Percentiles rank a stretch among this genome's conserved stretches.
Evolutionary conservation across 2,113 vertebrate species (phyloP).

Genomic region (Xyliphius kryptos): DNA sequence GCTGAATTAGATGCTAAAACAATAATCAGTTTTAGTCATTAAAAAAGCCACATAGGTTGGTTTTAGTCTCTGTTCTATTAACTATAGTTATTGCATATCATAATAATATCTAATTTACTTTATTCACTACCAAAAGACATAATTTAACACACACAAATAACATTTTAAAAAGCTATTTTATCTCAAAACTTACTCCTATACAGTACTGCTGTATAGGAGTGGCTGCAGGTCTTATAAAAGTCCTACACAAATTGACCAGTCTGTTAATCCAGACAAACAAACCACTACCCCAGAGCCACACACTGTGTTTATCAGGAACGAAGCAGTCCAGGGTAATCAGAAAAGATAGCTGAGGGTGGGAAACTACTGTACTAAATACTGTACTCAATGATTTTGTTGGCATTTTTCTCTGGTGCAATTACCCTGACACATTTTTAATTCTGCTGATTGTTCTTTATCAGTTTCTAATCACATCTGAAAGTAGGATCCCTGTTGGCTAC

Average conservation of each 20-base stretch:
- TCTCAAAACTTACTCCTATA: background rate
- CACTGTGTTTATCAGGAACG: constrained; percentile 28
- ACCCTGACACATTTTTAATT: background rate
- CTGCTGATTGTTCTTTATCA: background rate
- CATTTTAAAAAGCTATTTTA: background rate
- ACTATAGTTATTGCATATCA: too few relatives aligned
- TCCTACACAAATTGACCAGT: constrained; percentile 15
- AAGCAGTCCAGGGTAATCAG: constrained; percentile 4
- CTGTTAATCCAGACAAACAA: constrained; percentile 2
- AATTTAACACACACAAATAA: background rate
- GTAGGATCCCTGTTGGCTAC: background rate
- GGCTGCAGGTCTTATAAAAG: constrained; percentile 26
- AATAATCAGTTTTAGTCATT: too few relatives aligned
- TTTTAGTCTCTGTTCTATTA: too few relatives aligned
- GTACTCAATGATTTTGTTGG: background rate
- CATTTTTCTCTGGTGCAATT: background rate
- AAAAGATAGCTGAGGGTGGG: constrained; percentile 9
- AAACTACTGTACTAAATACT: constrained; percentile 19
- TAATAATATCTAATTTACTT: background rate
- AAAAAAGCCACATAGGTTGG: too few relatives aligned
- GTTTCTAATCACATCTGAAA: background rate
- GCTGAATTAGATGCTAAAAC: too few relatives aligned
- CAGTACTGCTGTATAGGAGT: background rate
- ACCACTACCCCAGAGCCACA: constrained; percentile 2
- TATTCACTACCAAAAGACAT: background rate